Base-by-base conservation (phyloP, 1,140 invertebrate genomes). In the Ceratitis capitata region DNA sequence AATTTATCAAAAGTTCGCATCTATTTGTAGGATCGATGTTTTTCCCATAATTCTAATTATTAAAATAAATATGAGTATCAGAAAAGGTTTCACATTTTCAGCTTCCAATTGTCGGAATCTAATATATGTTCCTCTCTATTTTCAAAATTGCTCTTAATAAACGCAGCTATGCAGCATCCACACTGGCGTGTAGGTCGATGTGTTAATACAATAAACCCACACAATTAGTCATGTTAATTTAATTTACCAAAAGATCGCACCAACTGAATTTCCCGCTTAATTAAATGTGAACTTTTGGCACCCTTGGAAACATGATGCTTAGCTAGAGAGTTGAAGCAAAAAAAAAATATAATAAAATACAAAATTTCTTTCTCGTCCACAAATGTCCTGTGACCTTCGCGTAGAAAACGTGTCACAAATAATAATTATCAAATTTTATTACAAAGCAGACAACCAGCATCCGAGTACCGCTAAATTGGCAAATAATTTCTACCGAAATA, bases 151-250 rank as follows among this genome's bases (percentile, higher is more conserved):
- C n/a, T n/a, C n/a, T n/a, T n/a, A n/a, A n/a, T n/a, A n/a, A n/a
- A n/a, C n/a, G n/a, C n/a, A n/a, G n/a, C n/a, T n/a, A n/a, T n/a
- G n/a, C n/a, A n/a, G n/a, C n/a, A n/a, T n/a, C n/a, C n/a, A n/a
- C n/a, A n/a, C n/a, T n/a, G n/a, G n/a, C n/a, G n/a, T n/a, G n/a
- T n/a, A n/a, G n/a, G n/a, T n/a, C n/a, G n/a, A n/a, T n/a, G n/a
- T n/a, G n/a, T n/a, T n/a, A n/a, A n/a, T 45, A 32, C 69, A 78
- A 78, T 78, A 45, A 78, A 42, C n/a, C 16, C 7, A 32, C 69
- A 16, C 69, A 78, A 78, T 78, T 78, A 78, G 69, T 78, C 69
- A 78, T 45, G 6, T 19, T 78, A 78, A 78, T 78, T 78, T 78
- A 32, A 74, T 78, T 26, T n/a, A 0, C 7, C 1, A 12, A 42